These are phyloP conservation scores for Melanostoma scalare DNA, from an alignment of 2,888 invertebrate species.

Conservation along the genomic window DNA sequence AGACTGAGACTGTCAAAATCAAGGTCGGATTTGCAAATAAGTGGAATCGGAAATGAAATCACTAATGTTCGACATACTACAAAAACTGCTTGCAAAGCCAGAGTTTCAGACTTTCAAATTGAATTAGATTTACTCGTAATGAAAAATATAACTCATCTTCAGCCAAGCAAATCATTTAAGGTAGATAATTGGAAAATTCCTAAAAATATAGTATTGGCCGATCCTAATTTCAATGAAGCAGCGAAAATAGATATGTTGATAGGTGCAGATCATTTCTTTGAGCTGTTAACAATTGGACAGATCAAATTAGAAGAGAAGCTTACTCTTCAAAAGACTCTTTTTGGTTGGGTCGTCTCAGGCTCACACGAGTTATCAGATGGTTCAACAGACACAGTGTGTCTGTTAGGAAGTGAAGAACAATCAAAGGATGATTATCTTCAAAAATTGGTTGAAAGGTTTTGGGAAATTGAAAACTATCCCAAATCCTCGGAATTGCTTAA, in stretches of 20 bases:
- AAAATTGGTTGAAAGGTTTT: slow-evolving; percentile 20
- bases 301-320: slow-evolving; percentile 58
- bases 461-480: slow-evolving; percentile 24
- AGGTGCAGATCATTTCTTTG: slow-evolving; percentile 63
- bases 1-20: slow-evolving; percentile 3
- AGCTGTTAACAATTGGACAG: slow-evolving; percentile 61
- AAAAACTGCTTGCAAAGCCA: not conserved
- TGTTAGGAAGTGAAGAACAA: no score
- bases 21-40: not conserved
- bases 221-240: slow-evolving; percentile 60
- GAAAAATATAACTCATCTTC: not conserved
- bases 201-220: slow-evolving; percentile 55
- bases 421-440: not conserved
- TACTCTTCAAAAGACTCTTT: slow-evolving; percentile 67
- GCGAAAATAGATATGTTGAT: slow-evolving; percentile 63
- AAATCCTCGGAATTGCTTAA: not conserved
- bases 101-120: not conserved
- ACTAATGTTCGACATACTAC: slow-evolving; percentile 16
- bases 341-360: slow-evolving; percentile 71
- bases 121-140: not conserved
- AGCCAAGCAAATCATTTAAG: slow-evolving; percentile 2
- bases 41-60: slow-evolving; percentile 12
- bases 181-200: slow-evolving; percentile 65
- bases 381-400: not conserved
- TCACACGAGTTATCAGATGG: not conserved